These are phyloP conservation scores for Pangasius sanitwongsei DNA, from an alignment of 2,797 vertebrate species.

Conservation along the genomic window DNA sequence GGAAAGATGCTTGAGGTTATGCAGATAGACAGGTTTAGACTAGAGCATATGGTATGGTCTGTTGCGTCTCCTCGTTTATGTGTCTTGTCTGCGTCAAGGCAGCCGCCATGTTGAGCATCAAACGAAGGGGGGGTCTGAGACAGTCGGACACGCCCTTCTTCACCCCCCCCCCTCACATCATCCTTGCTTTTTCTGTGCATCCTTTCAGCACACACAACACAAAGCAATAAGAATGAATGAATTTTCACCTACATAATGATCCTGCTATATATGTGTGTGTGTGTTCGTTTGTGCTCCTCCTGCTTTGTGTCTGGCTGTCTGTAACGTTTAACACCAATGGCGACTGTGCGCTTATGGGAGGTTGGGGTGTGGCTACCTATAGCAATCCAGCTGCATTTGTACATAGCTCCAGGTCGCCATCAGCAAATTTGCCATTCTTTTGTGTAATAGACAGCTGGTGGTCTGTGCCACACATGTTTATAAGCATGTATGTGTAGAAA, in stretches of 20 bases:
- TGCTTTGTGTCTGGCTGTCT: conserved; percentile 42
- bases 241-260: conserved; percentile 60
- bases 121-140: conserved; percentile 22
- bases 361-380: conserved; percentile 59
- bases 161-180: conserved; percentile 8
- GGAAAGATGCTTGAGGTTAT: neutral
- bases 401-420: neutral
- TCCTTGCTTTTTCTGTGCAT: conserved; percentile 17
- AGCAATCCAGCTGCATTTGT: conserved; percentile 6
- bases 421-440: neutral
- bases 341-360: conserved; percentile 16
- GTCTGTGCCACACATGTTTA: neutral
- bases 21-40: neutral
- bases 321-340: conserved; percentile 31
- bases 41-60: neutral
- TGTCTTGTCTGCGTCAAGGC: conserved; percentile 37
- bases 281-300: neutral
- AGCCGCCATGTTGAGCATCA: conserved; percentile 24
- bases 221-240: neutral
- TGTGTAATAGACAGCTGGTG: conserved; percentile 22
- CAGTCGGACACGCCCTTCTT: conserved; percentile 49
- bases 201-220: conserved; percentile 10
- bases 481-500: neutral
- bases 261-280: conserved; percentile 19
- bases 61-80: neutral